phyloP scores from a whole-genome alignment of 2,113 vertebrate genomes.

The Saimiri boliviensis region DNA sequence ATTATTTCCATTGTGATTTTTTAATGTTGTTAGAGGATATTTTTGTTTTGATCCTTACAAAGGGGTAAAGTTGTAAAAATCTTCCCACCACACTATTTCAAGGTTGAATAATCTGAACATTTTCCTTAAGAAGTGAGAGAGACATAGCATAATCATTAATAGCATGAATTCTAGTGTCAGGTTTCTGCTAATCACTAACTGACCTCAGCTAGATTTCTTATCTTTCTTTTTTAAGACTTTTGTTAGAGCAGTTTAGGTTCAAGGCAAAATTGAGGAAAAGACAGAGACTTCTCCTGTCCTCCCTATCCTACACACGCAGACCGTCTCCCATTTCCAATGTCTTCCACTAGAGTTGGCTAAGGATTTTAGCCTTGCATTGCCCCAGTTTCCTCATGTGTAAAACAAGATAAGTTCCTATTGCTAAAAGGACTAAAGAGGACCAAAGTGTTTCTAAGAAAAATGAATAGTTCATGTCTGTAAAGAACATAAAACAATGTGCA shows the following conservation, averaged over 20 bases:
- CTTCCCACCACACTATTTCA: background rate
- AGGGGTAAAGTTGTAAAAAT: background rate
- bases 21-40: background rate
- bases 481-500: background rate
- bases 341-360: background rate
- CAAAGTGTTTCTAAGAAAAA: background rate
- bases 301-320: rapidly evolving
- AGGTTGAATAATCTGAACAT: background rate
- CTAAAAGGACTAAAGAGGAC: background rate
- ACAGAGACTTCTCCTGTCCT: too few species aligned
- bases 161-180: background rate
- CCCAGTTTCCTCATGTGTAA: background rate
- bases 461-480: background rate
- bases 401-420: background rate
- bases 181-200: background rate
- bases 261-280: background rate
- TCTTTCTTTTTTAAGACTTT: background rate
- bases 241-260: background rate
- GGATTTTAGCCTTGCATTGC: background rate
- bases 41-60: background rate
- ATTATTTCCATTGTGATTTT: background rate
- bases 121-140: background rate
- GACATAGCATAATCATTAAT: background rate
- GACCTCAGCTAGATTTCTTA: background rate
- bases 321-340: background rate